Percentiles rank a stretch among this genome's conserved stretches.
Evolutionary conservation across 2,888 invertebrate species (phyloP).

Genomic region (Trisateles emortualis): DNA sequence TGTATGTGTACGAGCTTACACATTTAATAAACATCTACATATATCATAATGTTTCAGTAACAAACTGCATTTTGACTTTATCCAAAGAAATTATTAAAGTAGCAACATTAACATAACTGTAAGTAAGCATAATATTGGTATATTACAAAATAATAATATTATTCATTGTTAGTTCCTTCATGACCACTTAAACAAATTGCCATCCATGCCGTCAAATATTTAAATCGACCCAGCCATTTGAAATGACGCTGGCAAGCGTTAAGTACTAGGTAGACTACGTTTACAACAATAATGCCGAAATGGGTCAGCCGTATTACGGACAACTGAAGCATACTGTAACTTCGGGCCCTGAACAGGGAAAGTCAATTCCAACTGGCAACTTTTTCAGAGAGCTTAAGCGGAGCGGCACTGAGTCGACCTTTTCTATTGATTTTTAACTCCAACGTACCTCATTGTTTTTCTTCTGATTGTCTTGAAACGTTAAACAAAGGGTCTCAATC

Average conservation of each 20-base stretch:
- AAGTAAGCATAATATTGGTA: too few relatives aligned
- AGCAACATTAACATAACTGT: too few relatives aligned
- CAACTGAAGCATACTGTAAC: conserved; percentile 64
- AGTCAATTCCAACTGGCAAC: conserved; percentile 76
- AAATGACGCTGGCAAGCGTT: conserved; percentile 8
- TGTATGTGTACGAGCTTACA: too few relatives aligned
- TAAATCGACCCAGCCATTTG: conserved; percentile 20
- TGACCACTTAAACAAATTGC: too few relatives aligned
- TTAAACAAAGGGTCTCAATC: conserved; percentile 36
- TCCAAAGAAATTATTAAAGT: too few relatives aligned
- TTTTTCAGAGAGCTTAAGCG: conserved; percentile 63
- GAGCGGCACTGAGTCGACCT: conserved; percentile 56
- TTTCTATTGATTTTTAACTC: conserved; percentile 61
- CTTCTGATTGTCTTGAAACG: conserved; percentile 40
- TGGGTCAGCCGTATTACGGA: conserved; percentile 58
- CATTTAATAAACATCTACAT: too few relatives aligned
- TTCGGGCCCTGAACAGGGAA: conserved; percentile 71
- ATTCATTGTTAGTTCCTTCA: too few relatives aligned
- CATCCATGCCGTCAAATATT: neutral
- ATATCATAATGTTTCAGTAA: too few relatives aligned
- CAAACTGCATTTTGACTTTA: too few relatives aligned
- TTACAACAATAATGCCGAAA: conserved; percentile 46
- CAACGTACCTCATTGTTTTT: conserved; percentile 48
- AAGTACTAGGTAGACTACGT: conserved; percentile 24
- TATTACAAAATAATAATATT: too few relatives aligned